phyloP scores from a whole-genome alignment of 92 coral and sea anemone genomes.

The Porites cylindrica region DNA sequence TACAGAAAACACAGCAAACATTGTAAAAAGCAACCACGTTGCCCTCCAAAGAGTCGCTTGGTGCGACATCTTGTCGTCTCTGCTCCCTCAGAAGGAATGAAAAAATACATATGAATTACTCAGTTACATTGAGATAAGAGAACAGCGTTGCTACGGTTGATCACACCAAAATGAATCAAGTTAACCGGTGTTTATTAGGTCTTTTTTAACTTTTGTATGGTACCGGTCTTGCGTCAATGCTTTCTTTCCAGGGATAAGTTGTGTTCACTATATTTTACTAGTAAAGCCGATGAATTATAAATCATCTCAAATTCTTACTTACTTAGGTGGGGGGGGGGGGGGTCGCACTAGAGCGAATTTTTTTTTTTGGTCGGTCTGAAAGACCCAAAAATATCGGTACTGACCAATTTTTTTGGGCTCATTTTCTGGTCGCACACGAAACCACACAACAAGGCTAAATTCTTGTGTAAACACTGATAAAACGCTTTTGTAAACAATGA shows the following conservation, averaged over 20 bases:
- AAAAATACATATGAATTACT: constrained; percentile 12
- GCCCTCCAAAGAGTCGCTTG: constrained; percentile 21
- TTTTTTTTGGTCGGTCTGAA: constrained; percentile 21
- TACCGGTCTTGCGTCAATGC: constrained; percentile 17
- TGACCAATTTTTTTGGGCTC: constrained; percentile 9
- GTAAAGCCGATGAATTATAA: constrained; percentile 20
- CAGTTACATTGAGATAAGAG: constrained; percentile 20
- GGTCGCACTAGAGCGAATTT: constrained; percentile 2
- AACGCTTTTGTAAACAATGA: constrained; percentile 24
- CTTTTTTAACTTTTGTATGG: constrained; percentile 9
- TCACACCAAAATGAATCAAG: constrained; percentile 18
- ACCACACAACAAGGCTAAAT: constrained; percentile 22
- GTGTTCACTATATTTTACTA: constrained; percentile 10
- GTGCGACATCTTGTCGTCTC: constrained; percentile 20
- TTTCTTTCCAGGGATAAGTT: constrained; percentile 15
- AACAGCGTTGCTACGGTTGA: constrained; percentile 22
- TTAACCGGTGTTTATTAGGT: constrained; percentile 20
- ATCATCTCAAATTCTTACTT: constrained; percentile 16
- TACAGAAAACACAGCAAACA: constrained; percentile 20
- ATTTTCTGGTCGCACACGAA: constrained; percentile 28
- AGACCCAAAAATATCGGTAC: constrained; percentile 16
- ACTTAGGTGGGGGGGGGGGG: background rate
- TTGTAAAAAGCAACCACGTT: constrained; percentile 20
- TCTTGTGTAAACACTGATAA: constrained; percentile 29
- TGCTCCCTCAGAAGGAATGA: constrained; percentile 22